Base-by-base conservation (phyloP, 2,797 vertebrate genomes). In the Sebastes vulpes region DNA sequence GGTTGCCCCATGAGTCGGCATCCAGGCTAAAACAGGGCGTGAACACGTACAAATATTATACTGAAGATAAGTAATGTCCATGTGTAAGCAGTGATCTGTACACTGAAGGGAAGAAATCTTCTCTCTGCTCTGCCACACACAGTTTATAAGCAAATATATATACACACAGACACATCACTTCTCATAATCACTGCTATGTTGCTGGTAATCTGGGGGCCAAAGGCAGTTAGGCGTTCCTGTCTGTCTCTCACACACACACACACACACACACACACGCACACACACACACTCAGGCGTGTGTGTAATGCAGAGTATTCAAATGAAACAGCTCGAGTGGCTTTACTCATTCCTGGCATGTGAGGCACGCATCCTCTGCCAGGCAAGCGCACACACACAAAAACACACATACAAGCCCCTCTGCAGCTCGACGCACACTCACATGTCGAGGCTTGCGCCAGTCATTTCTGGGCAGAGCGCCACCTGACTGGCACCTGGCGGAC, bases 261-360 rank as follows among this genome's bases (percentile, higher is more conserved):
- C 65, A 65, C 48, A 71, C 65, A 29, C 58, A 64, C n/a, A 20
- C 48, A 9, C n/a, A 5, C n/a, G 0, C 20, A n/a, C 28, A 42
- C 65, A 52, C 67, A 82, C 65, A 66, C 50, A 74, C 65, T 52
- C 54, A 70, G 52, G 69, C 12, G 46, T 74, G 70, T 79, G 66
- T 77, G 86, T 56, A 79, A 89, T 70, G 84, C 42, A 23, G 75
- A 79, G 70, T 60, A 87, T 88, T 90, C 48, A 75, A 71, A 88
- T 77, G 76, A 71, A 59, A 50, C 74, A 72, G 80, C 78, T 89
- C 68, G 31, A 83, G 75, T 89, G 71, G 79, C 81, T 81, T 89
- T 71, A 79, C 83, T 81, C 78, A 90, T 90, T 84, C 26, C 85
- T 87, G 92, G 89, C 88, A 91, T 91, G 82, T 75, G 71, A 77